Percentiles rank a stretch among this genome's conserved stretches.
Conservation (phyloP, 2,797 vertebrate genomes). For the Serranus cabrilla region DNA sequence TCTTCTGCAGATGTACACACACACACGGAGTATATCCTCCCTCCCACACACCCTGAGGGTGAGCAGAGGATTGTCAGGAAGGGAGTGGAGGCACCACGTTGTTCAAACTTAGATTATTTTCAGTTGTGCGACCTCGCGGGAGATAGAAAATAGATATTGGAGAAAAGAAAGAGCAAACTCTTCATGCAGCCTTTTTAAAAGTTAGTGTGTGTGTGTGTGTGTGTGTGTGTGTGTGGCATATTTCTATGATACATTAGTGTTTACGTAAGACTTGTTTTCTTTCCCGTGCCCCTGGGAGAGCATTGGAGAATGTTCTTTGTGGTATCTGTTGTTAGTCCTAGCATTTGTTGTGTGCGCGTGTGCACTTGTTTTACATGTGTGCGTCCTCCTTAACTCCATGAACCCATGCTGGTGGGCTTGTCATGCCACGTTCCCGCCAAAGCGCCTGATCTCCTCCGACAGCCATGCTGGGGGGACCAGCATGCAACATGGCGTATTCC, state of each 20-base stretch:
- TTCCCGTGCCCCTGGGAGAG: slow-evolving; percentile 27
- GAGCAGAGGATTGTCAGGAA: slow-evolving; percentile 29
- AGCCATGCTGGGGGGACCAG: slow-evolving; percentile 61
- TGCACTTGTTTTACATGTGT: slow-evolving; percentile 44
- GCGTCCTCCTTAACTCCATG: slow-evolving; percentile 63
- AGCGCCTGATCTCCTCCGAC: slow-evolving; percentile 71
- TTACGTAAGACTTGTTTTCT: slow-evolving; percentile 51
- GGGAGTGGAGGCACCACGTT: slow-evolving; percentile 19
- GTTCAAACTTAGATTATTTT: slow-evolving; percentile 49
- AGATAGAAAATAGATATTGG: slow-evolving; percentile 17
- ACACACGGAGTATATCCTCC: slow-evolving; percentile 16
- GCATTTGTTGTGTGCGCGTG: slow-evolving; percentile 33
- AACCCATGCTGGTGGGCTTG: slow-evolving; percentile 74
- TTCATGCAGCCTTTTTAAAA: neutral
- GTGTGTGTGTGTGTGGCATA: slow-evolving; percentile 9
- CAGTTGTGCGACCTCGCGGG: slow-evolving; percentile 35
- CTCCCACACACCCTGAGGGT: slow-evolving; percentile 29
- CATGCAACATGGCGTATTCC: slow-evolving; percentile 56
- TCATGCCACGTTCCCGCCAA: slow-evolving; percentile 67
- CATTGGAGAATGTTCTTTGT: slow-evolving; percentile 39
- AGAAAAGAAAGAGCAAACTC: neutral
- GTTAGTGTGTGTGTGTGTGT: neutral
- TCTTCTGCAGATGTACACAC: slow-evolving; percentile 34
- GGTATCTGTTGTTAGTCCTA: slow-evolving; percentile 35
- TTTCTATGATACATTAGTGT: slow-evolving; percentile 37